Base-by-base conservation (phyloP, 1,140 invertebrate genomes). In the Apocrypta bakeri region DNA sequence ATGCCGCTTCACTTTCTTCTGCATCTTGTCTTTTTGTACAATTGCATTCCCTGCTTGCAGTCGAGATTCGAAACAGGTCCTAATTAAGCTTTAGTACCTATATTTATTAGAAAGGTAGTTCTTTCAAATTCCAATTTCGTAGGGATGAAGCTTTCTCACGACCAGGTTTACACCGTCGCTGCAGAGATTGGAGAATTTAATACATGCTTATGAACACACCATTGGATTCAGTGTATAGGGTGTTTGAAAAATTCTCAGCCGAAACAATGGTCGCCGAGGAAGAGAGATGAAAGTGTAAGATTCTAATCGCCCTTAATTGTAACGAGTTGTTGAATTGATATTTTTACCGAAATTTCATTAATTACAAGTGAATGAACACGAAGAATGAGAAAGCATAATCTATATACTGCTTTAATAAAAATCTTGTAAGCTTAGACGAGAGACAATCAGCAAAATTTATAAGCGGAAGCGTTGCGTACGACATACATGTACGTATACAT, bases 231-330 rank as follows among this genome's bases (percentile, higher is more conserved):
- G 42, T 17, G 42, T 1, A n/a, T n/a, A n/a, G 12, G 42, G 21
- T 48, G 8, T 48, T 3, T 2, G 42, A 31, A 73, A 71, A 71
- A 71, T 71, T 73, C 71, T 1, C 71, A 42, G 21, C n/a, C 71
- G 6, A 27, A 64, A 79, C 68, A 81, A 81, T 81, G 48, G 9
- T 2, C 33, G 33, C 17, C 21, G 48, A 21, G 14, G 3, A 7
- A 21, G 48, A 71, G 71, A 14, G 21, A 81, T n/a, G 56, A 81
- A 73, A 81, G 71, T 64, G 27, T 21, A 6, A 56, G 78, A 68
- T 82, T 61, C 27, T 56, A 75, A 76, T 76, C 64, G 2, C 24
- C 3, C 31, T 37, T 66, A 78, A 42, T 68, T 40, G 56, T 29
- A 24, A 42, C 27, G 17, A 6, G n/a, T n/a, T n/a, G 31, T 25